phyloP scores from a whole-genome alignment of 2,113 vertebrate genomes.

The Clinocottus analis region DNA sequence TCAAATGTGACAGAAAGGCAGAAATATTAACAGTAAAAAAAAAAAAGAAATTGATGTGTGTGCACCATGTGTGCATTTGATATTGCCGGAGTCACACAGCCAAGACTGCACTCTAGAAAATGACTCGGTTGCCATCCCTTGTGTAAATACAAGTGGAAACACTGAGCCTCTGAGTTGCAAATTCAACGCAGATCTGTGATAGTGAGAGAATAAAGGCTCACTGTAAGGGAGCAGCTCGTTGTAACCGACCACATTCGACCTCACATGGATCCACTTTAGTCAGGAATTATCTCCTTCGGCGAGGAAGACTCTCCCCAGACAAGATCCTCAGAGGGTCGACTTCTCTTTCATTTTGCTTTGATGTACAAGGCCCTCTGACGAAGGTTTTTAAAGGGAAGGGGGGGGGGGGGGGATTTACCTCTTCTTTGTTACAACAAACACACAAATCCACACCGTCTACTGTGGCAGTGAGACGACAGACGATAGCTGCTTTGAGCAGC shows the following conservation, averaged over 20 bases:
- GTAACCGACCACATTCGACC: constrained; percentile 19
- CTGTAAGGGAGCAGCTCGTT: constrained; percentile 23
- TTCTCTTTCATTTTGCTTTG: constrained; percentile 73
- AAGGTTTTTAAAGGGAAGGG: background rate
- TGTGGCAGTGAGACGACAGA: background rate
- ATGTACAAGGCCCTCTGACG: constrained; percentile 60
- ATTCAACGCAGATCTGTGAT: constrained; percentile 31
- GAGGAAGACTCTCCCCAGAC: constrained; percentile 57
- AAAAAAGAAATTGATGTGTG: background rate
- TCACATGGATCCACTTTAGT: constrained; percentile 78
- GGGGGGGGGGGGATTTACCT: background rate
- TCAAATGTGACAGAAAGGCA: background rate
- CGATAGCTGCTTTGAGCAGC: constrained; percentile 21
- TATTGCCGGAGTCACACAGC: background rate
- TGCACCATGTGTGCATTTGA: background rate
- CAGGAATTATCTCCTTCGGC: constrained; percentile 66
- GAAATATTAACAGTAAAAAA: background rate
- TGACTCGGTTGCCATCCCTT: background rate
- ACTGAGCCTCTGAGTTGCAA: background rate
- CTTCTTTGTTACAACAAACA: constrained; percentile 13
- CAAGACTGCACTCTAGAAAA: background rate
- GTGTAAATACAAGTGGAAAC: constrained; percentile 19
- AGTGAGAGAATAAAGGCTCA: constrained; percentile 7
- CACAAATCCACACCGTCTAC: constrained; percentile 10
- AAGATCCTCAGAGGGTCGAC: constrained; percentile 50